Evolutionary conservation across 2,888 invertebrate species (phyloP), one percentile per base, ranked within the genome.

Genomic region (Heterodera filipjevi): DNA sequence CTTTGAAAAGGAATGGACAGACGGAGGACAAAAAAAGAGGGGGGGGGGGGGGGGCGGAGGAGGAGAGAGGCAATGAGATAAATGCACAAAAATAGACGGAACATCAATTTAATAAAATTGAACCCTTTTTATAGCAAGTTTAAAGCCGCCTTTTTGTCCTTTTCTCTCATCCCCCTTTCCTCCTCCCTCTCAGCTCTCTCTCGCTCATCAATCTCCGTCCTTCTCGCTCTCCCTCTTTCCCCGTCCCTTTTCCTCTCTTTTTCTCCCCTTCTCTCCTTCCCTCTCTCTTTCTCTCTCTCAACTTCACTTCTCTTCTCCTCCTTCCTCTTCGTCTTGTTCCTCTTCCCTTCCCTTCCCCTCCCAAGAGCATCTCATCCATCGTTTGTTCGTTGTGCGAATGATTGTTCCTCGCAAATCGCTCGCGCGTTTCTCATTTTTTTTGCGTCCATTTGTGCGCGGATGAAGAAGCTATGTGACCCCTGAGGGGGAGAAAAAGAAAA

Each of bases 371-470:
- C n/a, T 39, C 39, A 39, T 39, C 39, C 49, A 49, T 59, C 59
- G 59, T 59, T 59, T 59, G 59, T 59, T 59, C 59, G 59, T 59
- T 59, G 59, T 59, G 59, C 39, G 39, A 39, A 39, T 59, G 59
- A 59, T 59, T 59, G 59, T 59, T 27, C 59, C n/a, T 10, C 59
- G n/a, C 59, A 59, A 59, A 59, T 59, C 59, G 59, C 59, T 59
- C 59, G 59, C 59, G 59, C 59, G 59, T 27, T 59, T 59, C 59
- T 59, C 59, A 59, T 59, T 59, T 59, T 59, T 59, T 59, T 59
- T 59, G 59, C 59, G 59, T 59, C 59, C 59, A 27, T 59, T 49
- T 59, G 59, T n/a, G 59, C n/a, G 59, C n/a, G 59, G 59, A 59
- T 59, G 59, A 59, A 59, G 59, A 59, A 59, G 59, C n/a, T 27